Evolutionary conservation across 2,113 vertebrate species (phyloP), one percentile per base, ranked within the genome.

Genomic region (Siniperca chuatsi): DNA sequence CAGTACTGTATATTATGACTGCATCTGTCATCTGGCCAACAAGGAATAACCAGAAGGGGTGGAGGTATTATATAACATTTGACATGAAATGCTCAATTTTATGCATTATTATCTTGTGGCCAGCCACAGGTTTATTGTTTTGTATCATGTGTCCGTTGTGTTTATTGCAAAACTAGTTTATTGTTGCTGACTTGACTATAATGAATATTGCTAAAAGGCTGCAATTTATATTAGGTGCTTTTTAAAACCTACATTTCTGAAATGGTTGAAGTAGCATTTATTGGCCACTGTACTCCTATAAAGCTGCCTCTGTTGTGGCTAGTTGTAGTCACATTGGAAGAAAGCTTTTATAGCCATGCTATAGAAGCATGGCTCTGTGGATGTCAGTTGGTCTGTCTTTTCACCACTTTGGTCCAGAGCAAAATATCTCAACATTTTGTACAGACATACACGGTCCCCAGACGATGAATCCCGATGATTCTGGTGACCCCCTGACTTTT

Each of bases 121-220:
- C 8, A 46, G 33, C 16, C 8, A 69, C 16, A 74, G 2, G 60
- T 58, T 52, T 20, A 21, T 29, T 37, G 21, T 69, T 35, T n/a
- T 25, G 15, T 29, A 9, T 62, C 25, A 11, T 44, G 23, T 57
- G 23, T 58, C 12, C 58, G 15, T 58, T 40, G 18, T 44, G 65
- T 69, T 80, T 62, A 85, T 48, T 69, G 18, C 33, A 65, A 60
- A 72, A 70, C 23, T 52, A 42, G 44, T 73, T 82, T 48, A 37
- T 7, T 25, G 29, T 21, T 61, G 54, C 54, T 40, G 52, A 40
- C 23, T 66, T 37, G 13, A 37, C 11, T 15, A 29, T 29, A 1
- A 29, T 29, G 29, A 48, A 44, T 60, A 81, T 18, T 66, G 23
- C 42, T 73, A 48, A 33, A 55, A 13, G 37, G 25, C 16, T 18